phyloP scores from a whole-genome alignment of 1,140 invertebrate genomes.

The Brachionus plicatilis region DNA sequence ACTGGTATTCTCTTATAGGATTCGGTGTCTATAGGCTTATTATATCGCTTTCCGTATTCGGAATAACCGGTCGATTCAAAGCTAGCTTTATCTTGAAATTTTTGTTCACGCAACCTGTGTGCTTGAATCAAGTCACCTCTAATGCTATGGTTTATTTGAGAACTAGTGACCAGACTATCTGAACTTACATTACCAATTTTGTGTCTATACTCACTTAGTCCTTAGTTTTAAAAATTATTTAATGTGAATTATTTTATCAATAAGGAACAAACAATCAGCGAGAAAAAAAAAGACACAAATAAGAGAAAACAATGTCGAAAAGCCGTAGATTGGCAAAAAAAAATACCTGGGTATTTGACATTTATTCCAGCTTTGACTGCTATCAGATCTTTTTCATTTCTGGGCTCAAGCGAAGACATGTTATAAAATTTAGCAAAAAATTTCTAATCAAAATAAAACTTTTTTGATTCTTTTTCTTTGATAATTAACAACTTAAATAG shows the following conservation, averaged over 20 bases:
- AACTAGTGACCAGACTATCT: background rate
- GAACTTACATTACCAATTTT: background rate
- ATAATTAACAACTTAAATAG: constrained; percentile 11
- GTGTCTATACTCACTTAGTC: constrained; percentile 16
- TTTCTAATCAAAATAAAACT: background rate
- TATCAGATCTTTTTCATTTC: background rate
- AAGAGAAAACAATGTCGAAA: constrained; percentile 13
- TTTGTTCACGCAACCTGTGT: background rate
- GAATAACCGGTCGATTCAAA: background rate
- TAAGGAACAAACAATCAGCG: background rate
- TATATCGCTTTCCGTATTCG: background rate
- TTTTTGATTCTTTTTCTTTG: background rate
- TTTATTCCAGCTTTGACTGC: constrained; percentile 12
- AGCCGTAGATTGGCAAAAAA: background rate
- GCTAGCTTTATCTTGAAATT: background rate
- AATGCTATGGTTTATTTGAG: constrained; percentile 8
- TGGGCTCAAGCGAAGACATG: constrained; percentile 10
- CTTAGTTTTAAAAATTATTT: constrained; percentile 11
- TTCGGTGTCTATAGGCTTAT: background rate
- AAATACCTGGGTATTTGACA: constrained; percentile 31
- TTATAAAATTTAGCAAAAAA: background rate
- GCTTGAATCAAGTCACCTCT: constrained; percentile 1
- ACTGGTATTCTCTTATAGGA: constrained; percentile 20
- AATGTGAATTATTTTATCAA: background rate
- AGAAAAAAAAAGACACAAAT: background rate